Percentiles rank a stretch among this genome's conserved stretches.
Conservation (phyloP, 2,113 vertebrate species). For the Zeus faber region DNA sequence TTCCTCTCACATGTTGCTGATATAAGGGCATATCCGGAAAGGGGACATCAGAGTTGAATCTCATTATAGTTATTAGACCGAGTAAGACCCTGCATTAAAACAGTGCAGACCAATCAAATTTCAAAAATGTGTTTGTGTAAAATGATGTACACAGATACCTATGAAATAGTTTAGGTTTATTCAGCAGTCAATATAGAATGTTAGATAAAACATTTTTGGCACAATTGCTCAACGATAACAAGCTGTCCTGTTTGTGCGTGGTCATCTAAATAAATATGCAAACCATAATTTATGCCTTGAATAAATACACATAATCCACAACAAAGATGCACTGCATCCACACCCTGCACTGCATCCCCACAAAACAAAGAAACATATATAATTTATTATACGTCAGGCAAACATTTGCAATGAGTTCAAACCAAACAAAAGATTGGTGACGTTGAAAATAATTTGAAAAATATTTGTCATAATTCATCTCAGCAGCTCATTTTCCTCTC, state of each 20-base stretch:
- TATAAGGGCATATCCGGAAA: too few relatives aligned
- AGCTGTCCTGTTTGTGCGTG: constrained; percentile 64
- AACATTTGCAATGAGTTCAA: constrained; percentile 50
- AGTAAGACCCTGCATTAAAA: too few relatives aligned
- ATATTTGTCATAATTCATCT: constrained; percentile 44
- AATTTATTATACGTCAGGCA: constrained; percentile 57
- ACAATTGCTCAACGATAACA: constrained; percentile 76
- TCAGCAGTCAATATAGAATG: constrained; percentile 73
- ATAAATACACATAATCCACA: constrained; percentile 78
- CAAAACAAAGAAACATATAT: constrained; percentile 26
- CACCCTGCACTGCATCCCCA: constrained; percentile 52
- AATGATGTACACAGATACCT: constrained; percentile 44
- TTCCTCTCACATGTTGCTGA: too few relatives aligned
- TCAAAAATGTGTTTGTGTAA: neutral
- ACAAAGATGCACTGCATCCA: constrained; percentile 76
- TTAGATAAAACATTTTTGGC: constrained; percentile 77
- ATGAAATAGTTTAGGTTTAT: constrained; percentile 73
- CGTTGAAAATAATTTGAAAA: constrained; percentile 32
- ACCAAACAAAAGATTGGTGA: constrained; percentile 37
- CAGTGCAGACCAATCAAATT: neutral
- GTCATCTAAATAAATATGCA: constrained; percentile 78
- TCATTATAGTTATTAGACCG: too few relatives aligned
- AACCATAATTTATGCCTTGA: constrained; percentile 74
- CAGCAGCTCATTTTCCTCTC: constrained; percentile 37
- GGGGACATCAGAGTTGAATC: too few relatives aligned